A percentile compares a stretch with the other conserved stretches of the same genome.
Conservation (phyloP, 2,888 invertebrate genomes). For the Sarcophaga rosellei region DNA sequence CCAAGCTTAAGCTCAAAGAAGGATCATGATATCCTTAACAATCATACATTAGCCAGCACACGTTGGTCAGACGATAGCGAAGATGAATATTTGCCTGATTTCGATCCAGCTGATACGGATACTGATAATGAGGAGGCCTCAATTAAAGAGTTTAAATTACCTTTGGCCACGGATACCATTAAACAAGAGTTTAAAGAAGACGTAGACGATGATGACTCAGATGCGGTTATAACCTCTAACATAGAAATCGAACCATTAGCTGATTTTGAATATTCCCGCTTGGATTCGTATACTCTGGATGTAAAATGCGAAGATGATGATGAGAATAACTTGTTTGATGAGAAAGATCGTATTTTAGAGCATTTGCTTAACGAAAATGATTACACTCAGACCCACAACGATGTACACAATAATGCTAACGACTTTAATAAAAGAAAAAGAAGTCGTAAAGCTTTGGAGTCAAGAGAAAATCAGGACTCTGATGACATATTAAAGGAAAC, state of each 20-base stretch:
- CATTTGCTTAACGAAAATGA: conserved; percentile 73
- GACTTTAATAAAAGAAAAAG: conserved; percentile 17
- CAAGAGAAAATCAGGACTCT: conserved; percentile 37
- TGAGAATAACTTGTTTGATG: conserved; percentile 73
- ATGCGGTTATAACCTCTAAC: conserved; percentile 24
- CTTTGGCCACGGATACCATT: conserved; percentile 69
- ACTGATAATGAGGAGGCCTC: conserved; percentile 42
- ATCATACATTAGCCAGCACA: conserved; percentile 23
- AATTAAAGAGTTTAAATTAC: conserved; percentile 68
- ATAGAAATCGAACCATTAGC: conserved; percentile 55
- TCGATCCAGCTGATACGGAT: conserved; percentile 74
- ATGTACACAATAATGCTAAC: not conserved
- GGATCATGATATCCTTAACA: not conserved
- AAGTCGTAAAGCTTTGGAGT: not conserved
- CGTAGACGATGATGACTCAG: conserved; percentile 68
- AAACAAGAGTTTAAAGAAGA: conserved; percentile 69
- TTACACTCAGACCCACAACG: conserved; percentile 37
- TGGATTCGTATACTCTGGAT: conserved; percentile 69
- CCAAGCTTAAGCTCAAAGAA: not conserved
- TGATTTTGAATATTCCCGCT: conserved; percentile 73
- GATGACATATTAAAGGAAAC: conserved; percentile 73
- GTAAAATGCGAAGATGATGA: conserved; percentile 75
- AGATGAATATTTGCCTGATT: conserved; percentile 75
- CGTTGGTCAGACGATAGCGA: conserved; percentile 70
- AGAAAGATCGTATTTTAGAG: conserved; percentile 76